Base-by-base conservation (phyloP, 2,888 invertebrate genomes). In the Atethmia centrago region DNA sequence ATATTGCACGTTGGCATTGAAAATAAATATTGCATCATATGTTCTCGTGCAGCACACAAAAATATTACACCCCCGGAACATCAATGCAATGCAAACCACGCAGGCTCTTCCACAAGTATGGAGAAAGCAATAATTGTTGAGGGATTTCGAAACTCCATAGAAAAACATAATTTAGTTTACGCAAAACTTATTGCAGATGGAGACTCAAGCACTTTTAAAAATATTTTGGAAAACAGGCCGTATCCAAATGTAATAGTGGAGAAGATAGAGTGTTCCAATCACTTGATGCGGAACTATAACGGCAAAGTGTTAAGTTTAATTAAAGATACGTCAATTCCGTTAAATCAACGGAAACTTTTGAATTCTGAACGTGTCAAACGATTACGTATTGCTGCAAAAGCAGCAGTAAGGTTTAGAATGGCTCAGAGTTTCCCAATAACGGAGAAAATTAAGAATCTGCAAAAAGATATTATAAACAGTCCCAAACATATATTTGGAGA, bases 11-110 rank as follows among this genome's bases (percentile, higher is more conserved):
- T 53, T 25, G 65, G 65, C 0, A 40, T 66, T 19, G 42, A 66
- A 53, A 66, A 53, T 36, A 65, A 65, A 36, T 51, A n/a, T 36
- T 65, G 51, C 7, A 25, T 49, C n/a, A 40, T 40, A 36, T 53
- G 19, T 40, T 40, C 51, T 3, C 25, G 51, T 10, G 25, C 19
- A 53, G 36, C 12, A 3, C 25, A 53, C n/a, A 51, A 51, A 25
- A 12, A 19, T 53, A 10, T 19, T 19, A 19, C 53, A 65, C 25
- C 42, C 16, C 51, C 25, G 25, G 19, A 65, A 49, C 51, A 65
- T 40, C 36, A 5, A 25, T 53, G 65, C 8, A 40, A 53, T 25
- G 19, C 10, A 40, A 65, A 53, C 14, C 25, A 53, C 19, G 10
- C n/a, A 10, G 65, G 53, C 12, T 51, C 65, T 25, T 53, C 65